Percentiles rank a stretch among this genome's conserved stretches.
These are phyloP conservation scores for Teleopsis dalmanni DNA, from an alignment of 1,140 invertebrate species.

Conservation along the genomic window DNA sequence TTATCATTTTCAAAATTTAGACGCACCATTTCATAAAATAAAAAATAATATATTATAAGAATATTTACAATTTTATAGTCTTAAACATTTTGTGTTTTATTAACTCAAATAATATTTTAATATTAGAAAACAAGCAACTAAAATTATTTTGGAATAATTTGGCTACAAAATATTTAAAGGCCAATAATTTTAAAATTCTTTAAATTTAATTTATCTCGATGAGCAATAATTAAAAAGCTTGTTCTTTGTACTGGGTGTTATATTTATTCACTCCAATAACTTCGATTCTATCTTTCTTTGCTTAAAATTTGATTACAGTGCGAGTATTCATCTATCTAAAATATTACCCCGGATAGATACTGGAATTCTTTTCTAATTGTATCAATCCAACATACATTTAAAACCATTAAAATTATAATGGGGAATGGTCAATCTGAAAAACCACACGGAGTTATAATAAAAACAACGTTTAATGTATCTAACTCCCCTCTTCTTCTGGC, in stretches of 20 bases:
- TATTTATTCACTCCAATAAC: not conserved
- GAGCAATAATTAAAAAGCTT: not conserved
- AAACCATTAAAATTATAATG: too few relatives aligned
- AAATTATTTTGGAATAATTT: not conserved
- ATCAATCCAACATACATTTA: too few relatives aligned
- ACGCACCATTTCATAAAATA: not conserved
- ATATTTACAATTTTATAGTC: not conserved
- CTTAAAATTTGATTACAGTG: too few relatives aligned
- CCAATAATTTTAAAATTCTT: too few relatives aligned
- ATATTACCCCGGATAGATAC: too few relatives aligned
- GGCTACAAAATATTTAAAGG: too few relatives aligned
- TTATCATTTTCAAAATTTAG: not conserved
- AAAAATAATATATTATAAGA: not conserved
- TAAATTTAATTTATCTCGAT: not conserved
- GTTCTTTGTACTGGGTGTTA: not conserved
- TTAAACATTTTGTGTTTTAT: not conserved
- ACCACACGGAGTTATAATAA: too few relatives aligned
- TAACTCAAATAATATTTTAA: not conserved
- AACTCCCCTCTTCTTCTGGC: too few relatives aligned
- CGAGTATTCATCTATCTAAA: too few relatives aligned
- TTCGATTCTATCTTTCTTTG: not conserved
- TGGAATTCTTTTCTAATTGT: too few relatives aligned
- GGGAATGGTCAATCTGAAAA: too few relatives aligned
- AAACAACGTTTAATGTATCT: too few relatives aligned
- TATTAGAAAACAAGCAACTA: not conserved